phyloP scores from a whole-genome alignment of 2,113 vertebrate genomes.

The Platysteira castanea region DNA sequence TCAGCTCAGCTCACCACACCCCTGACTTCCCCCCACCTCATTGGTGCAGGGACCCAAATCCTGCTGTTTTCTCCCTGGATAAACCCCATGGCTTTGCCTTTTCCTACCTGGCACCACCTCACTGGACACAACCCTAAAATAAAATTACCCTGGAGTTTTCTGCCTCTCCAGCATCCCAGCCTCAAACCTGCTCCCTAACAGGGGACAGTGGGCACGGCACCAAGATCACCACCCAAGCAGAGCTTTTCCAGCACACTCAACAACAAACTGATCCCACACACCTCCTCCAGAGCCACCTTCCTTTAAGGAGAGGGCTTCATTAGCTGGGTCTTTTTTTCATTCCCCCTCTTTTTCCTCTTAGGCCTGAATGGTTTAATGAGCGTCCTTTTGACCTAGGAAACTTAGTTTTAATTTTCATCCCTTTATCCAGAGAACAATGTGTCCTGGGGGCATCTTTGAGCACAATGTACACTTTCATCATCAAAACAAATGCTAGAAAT shows the following conservation, averaged over 20 bases:
- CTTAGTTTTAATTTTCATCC: constrained; percentile 52
- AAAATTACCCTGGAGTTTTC: neutral
- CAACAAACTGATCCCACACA: neutral
- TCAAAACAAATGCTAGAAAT: constrained; percentile 64
- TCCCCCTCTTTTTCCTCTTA: neutral
- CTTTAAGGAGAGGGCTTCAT: neutral
- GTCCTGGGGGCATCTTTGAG: constrained; percentile 65
- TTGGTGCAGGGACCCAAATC: neutral
- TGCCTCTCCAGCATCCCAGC: neutral
- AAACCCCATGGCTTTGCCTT: neutral
- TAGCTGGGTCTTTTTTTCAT: neutral
- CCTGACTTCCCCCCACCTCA: neutral
- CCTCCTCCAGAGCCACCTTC: neutral
- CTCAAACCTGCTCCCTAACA: neutral
- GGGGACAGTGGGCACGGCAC: rapidly evolving
- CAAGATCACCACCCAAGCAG: rapidly evolving
- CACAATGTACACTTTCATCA: constrained; percentile 59
- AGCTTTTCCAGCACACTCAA: neutral
- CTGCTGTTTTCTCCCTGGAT: neutral
- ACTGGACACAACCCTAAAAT: neutral
- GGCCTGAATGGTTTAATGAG: neutral
- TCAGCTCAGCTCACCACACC: neutral
- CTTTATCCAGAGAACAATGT: constrained; percentile 56
- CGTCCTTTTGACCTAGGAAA: constrained; percentile 58
- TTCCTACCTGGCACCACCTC: rapidly evolving